Percentiles rank a stretch among this genome's conserved stretches.
These are phyloP conservation scores for Corythornis madagascariensis DNA, from an alignment of 2,113 vertebrate genomes.

Conservation along the genomic window DNA sequence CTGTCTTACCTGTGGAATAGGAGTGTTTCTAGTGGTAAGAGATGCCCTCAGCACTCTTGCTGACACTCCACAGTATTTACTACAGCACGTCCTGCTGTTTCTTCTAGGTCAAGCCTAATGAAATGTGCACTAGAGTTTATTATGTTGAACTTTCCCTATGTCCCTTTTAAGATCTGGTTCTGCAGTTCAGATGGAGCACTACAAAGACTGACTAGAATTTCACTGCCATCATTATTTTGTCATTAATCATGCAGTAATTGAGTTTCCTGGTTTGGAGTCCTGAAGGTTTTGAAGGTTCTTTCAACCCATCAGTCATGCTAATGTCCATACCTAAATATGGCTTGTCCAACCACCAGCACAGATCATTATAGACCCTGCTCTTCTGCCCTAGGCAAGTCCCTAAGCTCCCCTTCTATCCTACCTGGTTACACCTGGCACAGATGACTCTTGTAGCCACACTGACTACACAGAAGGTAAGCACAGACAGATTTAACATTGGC, in stretches of 20 bases:
- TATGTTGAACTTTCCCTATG: background rate
- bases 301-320: background rate
- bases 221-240: slow-evolving; percentile 4
- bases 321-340: background rate
- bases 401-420: background rate
- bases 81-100: background rate
- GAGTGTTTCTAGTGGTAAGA: background rate
- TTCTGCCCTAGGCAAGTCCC: background rate
- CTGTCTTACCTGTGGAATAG: background rate
- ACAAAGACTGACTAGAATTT: background rate
- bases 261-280: slow-evolving; percentile 7
- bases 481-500: background rate
- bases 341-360: background rate
- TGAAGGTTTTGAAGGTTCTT: slow-evolving; percentile 3
- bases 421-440: background rate
- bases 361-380: background rate
- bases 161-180: background rate
- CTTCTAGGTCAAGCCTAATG: background rate
- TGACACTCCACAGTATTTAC: background rate
- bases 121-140: background rate
- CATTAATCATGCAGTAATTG: background rate
- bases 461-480: background rate
- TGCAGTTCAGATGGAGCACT: background rate
- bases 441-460: background rate
- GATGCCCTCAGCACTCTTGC: background rate